phyloP scores from a whole-genome alignment of 1,140 invertebrate species.

The Euwallacea fornicatus region DNA sequence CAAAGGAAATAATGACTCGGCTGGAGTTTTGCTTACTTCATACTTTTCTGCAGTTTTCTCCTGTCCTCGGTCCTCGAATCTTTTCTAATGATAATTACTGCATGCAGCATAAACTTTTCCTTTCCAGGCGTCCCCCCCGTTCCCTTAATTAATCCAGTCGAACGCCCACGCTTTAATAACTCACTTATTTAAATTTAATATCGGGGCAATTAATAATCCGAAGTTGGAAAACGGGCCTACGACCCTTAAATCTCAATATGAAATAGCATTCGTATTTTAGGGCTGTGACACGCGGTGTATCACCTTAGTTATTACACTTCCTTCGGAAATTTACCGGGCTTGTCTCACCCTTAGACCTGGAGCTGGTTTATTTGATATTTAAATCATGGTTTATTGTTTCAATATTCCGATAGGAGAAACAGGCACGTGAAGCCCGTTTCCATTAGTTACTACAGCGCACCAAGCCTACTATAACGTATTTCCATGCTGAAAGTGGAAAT shows the following conservation, averaged over 20 bases:
- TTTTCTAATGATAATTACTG: no score
- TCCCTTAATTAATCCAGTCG: conserved; percentile 11
- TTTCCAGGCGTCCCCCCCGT: background rate
- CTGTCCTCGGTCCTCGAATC: no score
- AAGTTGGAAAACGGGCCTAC: conserved; percentile 8
- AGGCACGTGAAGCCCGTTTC: no score
- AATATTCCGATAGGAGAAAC: conserved; percentile 7
- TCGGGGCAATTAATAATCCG: conserved; percentile 21
- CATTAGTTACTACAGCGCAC: no score
- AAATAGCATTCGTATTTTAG: conserved; percentile 28
- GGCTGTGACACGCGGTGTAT: conserved; percentile 25
- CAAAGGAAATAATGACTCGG: conserved; percentile 14
- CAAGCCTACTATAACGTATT: no score
- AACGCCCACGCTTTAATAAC: conserved; percentile 3
- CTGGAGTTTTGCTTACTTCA: conserved; percentile 2
- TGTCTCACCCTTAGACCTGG: conserved; percentile 1
- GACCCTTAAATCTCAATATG: conserved; percentile 26
- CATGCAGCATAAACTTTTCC: background rate
- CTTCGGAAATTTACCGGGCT: conserved; percentile 13
- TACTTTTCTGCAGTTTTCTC: background rate
- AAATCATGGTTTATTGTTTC: conserved; percentile 27
- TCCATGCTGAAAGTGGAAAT: no score
- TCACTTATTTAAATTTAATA: conserved; percentile 31
- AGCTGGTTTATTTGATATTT: conserved; percentile 27
- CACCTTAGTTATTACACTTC: conserved; percentile 27